Evolutionary conservation across 2,888 invertebrate genomes (phyloP).

Genomic region (Gymnocheta viridis): DNA sequence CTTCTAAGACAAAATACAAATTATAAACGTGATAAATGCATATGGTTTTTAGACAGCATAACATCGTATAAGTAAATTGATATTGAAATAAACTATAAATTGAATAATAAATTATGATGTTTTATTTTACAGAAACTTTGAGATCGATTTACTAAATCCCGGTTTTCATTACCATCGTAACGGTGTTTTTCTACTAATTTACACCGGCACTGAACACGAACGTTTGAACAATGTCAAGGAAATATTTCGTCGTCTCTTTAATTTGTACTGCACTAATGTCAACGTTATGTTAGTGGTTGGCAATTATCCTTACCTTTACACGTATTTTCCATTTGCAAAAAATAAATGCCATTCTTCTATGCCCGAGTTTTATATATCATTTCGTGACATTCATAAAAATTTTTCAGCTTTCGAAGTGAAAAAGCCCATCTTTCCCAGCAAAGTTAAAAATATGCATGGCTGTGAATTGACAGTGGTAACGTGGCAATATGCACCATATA

Average conservation of each 20-base stretch:
- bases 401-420: slow-evolving; percentile 24
- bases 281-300: slow-evolving; percentile 74
- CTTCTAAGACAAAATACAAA: slow-evolving; percentile 19
- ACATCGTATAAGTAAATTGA: slow-evolving; percentile 72
- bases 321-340: slow-evolving; percentile 77
- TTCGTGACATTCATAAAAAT: slow-evolving; percentile 68
- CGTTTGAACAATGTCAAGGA: slow-evolving; percentile 72
- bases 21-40: slow-evolving; percentile 68
- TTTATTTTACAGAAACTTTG: slow-evolving; percentile 71
- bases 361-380: slow-evolving; percentile 75
- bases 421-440: slow-evolving; percentile 74
- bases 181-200: slow-evolving; percentile 76
- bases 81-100: background rate
- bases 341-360: slow-evolving; percentile 73
- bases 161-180: slow-evolving; percentile 73
- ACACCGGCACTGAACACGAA: slow-evolving; percentile 74
- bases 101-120: background rate
- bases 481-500: slow-evolving; percentile 75
- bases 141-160: slow-evolving; percentile 71
- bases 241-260: slow-evolving; percentile 77
- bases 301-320: slow-evolving; percentile 74
- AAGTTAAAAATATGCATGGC: slow-evolving; percentile 76
- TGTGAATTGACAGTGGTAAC: slow-evolving; percentile 75
- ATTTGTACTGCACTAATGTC: slow-evolving; percentile 77
- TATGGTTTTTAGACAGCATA: slow-evolving; percentile 77